Evolutionary conservation across 2,888 invertebrate species (phyloP).

Genomic region (Spisula solida): DNA sequence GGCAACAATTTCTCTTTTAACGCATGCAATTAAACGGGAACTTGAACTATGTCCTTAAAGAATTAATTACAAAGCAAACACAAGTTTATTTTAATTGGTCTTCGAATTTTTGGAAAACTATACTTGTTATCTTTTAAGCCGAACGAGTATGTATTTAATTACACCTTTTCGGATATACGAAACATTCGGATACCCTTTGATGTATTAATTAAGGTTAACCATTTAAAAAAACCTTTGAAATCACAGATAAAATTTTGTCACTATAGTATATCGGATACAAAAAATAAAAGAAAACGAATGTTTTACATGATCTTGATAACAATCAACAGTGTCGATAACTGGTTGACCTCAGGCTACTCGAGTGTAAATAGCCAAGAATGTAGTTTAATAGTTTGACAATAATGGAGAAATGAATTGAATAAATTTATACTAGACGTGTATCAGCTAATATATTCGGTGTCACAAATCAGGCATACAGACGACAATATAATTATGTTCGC

Average conservation of each 20-base stretch:
- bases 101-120: not conserved
- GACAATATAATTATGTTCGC: not conserved
- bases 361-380: slow-evolving; percentile 10
- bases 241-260: slow-evolving; percentile 11
- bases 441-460: slow-evolving; percentile 29
- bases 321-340: slow-evolving; percentile 28
- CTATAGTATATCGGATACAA: slow-evolving; percentile 15
- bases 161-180: slow-evolving; percentile 14
- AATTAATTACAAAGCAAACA: slow-evolving; percentile 10
- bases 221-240: not conserved
- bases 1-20: not conserved
- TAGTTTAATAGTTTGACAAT: slow-evolving; percentile 15
- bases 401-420: slow-evolving; percentile 18
- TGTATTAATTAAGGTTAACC: slow-evolving; percentile 51
- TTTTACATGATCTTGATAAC: slow-evolving; percentile 14
- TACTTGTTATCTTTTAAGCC: not conserved
- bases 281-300: slow-evolving; percentile 5
- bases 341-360: slow-evolving; percentile 32
- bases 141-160: not conserved
- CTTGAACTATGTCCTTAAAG: not conserved
- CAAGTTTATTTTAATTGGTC: not conserved
- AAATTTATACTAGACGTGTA: slow-evolving; percentile 13
- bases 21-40: not conserved
- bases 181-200: slow-evolving; percentile 44
- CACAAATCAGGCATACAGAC: not conserved